Base-by-base conservation (phyloP, 1,140 invertebrate species). In the Drosophila obscura region DNA sequence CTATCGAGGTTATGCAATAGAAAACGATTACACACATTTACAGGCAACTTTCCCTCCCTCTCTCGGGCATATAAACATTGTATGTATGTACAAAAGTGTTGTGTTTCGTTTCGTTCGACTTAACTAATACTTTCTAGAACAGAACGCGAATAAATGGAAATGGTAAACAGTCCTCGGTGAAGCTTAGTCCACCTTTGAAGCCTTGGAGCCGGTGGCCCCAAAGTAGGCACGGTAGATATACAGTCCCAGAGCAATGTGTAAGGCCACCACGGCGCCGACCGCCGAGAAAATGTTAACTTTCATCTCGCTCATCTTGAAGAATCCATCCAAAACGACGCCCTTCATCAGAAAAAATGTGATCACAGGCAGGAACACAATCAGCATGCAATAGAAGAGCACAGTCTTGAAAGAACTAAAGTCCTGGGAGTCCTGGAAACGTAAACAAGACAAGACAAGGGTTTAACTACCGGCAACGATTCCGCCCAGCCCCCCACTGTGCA, bases 181-280 rank as follows among this genome's bases (percentile, higher is more conserved):
- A 24, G 51, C n/a, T 64, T 74, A 74, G 53, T 74, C 72, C 15
- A 64, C 57, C 43, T 80, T 67, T 16, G 62, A 61, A 7, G 44
- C 57, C 62, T 83, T 73, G 28, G 85, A 68, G 11, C 69, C 45
- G 28, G 77, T 9, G 2, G 58, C 80, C n/a, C 94, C 94, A 73
- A 94, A 95, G 82, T 96, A 96, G 1, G 96, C 96, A 77, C 93
- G 94, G 74, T 95, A 96, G 87, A 96, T 96, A 82, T 96, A 96
- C 24, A 95, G 90, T n/a, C 94, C 96, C 41, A 96, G 77, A 7
- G 95, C 95, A 45, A 96, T 72, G 85, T 97, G 96, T 43, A 97
- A 90, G 11, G 95, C 94, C 2, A 96, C 73, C 7, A 97, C 94
- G 4, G 96, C 94, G 57, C 94, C 93, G 19, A 95, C 94, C 45